phyloP scores from a whole-genome alignment of 1,140 invertebrate genomes.

The Amphibalanus amphitrite region DNA sequence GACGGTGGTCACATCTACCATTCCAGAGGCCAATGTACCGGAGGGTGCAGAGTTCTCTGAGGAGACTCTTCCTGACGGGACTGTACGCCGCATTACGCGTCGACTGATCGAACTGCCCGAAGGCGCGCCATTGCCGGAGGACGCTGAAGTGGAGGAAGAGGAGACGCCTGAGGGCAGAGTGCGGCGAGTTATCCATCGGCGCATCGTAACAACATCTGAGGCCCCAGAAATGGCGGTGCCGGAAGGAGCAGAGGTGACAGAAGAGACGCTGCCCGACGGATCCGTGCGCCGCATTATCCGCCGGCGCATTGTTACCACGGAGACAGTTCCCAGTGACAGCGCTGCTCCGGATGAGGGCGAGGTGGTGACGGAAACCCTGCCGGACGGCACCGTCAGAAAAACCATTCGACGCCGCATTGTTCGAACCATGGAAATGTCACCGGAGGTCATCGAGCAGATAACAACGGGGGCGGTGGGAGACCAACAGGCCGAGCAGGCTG shows the following conservation, averaged over 20 bases:
- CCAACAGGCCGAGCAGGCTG: background rate
- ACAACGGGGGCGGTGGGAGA: background rate
- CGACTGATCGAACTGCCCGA: background rate
- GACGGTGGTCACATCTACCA: background rate
- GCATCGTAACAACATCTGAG: background rate
- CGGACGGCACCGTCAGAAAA: background rate
- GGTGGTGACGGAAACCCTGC: background rate
- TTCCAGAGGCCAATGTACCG: background rate
- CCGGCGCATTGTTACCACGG: background rate
- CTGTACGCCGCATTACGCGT: background rate
- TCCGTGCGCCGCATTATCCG: background rate
- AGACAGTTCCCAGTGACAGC: background rate
- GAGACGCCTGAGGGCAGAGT: background rate
- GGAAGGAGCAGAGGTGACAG: background rate
- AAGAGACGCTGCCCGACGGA: background rate
- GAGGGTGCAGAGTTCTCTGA: background rate
- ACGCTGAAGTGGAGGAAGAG: background rate
- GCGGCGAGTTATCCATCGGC: background rate
- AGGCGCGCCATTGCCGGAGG: too few species aligned
- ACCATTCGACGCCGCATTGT: background rate
- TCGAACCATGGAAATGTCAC: background rate
- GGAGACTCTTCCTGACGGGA: background rate
- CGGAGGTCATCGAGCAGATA: background rate
- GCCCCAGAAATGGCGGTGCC: background rate
- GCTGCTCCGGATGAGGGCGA: background rate